Conservation (phyloP, 2,797 vertebrate species). For the Xiphophorus birchmanni region DNA sequence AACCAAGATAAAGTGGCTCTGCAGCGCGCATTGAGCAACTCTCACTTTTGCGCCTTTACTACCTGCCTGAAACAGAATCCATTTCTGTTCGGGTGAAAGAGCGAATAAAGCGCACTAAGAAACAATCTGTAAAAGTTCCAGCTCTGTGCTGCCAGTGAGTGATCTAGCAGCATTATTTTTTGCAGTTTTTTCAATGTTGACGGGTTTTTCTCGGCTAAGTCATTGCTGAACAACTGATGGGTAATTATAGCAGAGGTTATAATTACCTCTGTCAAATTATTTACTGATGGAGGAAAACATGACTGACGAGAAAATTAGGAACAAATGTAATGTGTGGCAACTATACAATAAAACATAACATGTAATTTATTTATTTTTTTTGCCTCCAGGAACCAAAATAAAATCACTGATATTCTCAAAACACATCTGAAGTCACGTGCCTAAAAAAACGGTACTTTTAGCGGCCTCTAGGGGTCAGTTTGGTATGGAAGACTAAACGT, state of each 20-base stretch:
- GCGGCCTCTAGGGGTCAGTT: slow-evolving; percentile 28
- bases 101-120: not conserved
- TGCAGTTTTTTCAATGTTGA: slow-evolving; percentile 20
- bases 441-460: not conserved
- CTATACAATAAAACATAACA: not conserved
- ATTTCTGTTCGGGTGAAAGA: not conserved
- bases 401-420: not conserved
- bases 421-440: not conserved
- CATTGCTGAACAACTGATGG: slow-evolving; percentile 18
- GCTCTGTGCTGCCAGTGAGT: not conserved
- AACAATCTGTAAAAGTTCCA: not conserved
- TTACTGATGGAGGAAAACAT: not conserved
- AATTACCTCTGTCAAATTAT: no score
- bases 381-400: not conserved
- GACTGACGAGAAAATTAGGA: not conserved
- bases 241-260: not conserved
- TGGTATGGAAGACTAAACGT: not conserved
- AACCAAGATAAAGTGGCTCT: not conserved
- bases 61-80: not conserved
- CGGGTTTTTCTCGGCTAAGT: slow-evolving; percentile 14
- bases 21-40: not conserved
- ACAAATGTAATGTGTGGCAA: not conserved
- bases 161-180: not conserved
- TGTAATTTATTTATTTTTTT: not conserved
- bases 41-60: not conserved